Conservation (phyloP, 2,113 vertebrate genomes). For the Platanista minor region DNA sequence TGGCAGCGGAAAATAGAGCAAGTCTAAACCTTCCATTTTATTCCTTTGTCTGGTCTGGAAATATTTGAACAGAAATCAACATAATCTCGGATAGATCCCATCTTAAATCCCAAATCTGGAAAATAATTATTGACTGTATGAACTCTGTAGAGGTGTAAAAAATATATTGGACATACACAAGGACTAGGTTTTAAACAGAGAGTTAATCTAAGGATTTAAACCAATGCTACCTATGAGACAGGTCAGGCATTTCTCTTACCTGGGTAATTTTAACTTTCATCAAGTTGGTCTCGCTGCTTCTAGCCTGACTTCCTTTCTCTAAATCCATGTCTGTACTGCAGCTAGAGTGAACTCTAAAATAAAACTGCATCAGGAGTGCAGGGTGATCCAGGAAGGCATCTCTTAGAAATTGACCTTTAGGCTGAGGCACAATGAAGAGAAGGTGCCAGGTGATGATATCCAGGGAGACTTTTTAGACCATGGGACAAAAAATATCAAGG, state of each 20-base stretch:
- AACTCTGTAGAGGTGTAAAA: not conserved
- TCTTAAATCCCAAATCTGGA: constrained; percentile 18
- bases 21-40: not conserved
- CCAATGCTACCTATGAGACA: not conserved
- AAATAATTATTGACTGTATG: not conserved
- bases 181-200: not conserved
- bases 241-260: not conserved
- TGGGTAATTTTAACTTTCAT: not conserved
- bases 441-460: not conserved
- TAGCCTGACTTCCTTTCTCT: not conserved
- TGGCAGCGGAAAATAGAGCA: constrained; percentile 37
- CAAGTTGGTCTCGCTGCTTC: not conserved
- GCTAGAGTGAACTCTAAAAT: not conserved
- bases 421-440: not conserved
- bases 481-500: not conserved
- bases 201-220: not conserved
- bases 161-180: not conserved
- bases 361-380: not conserved
- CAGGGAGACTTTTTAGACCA: not conserved
- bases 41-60: not conserved
- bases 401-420: not conserved
- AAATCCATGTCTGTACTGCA: not conserved
- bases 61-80: constrained; percentile 32
- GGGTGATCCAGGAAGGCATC: not conserved
- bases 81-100: not conserved